Percentiles rank a stretch among this genome's conserved stretches.
Conservation (phyloP, 1,140 invertebrate species). For the Drosophila watanabei region DNA sequence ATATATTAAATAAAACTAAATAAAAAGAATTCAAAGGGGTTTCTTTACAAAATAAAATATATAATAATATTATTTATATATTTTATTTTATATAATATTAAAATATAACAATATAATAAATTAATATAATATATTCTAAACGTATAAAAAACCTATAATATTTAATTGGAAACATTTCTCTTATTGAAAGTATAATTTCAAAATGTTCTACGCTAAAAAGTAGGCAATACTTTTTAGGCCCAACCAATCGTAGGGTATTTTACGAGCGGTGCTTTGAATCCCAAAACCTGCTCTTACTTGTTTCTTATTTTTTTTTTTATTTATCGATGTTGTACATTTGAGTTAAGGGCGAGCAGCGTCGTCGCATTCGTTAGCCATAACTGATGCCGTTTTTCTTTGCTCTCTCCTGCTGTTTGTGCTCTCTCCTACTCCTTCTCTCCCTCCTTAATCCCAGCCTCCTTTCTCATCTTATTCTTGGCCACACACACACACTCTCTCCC, state of each 20-base stretch:
- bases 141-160: too few relatives aligned
- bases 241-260: background rate
- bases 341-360: conserved; percentile 74
- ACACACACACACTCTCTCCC: conserved; percentile 20
- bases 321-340: conserved; percentile 83
- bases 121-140: too few relatives aligned
- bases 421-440: background rate
- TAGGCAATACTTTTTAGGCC: background rate
- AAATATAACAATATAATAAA: too few relatives aligned
- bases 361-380: conserved; percentile 81
- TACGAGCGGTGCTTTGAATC: background rate
- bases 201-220: background rate
- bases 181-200: too few relatives aligned
- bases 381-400: conserved; percentile 73
- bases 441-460: conserved; percentile 6
- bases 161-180: too few relatives aligned
- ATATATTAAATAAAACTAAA: too few relatives aligned
- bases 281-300: background rate
- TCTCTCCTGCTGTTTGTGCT: background rate
- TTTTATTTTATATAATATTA: too few relatives aligned
- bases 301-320: conserved; percentile 58
- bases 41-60: too few relatives aligned
- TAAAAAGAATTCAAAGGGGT: too few relatives aligned
- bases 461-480: background rate
- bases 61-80: too few relatives aligned